Evolutionary conservation across 2,888 invertebrate species (phyloP), one percentile per base, ranked within the genome.

Genomic region (Calameuta filiformis): DNA sequence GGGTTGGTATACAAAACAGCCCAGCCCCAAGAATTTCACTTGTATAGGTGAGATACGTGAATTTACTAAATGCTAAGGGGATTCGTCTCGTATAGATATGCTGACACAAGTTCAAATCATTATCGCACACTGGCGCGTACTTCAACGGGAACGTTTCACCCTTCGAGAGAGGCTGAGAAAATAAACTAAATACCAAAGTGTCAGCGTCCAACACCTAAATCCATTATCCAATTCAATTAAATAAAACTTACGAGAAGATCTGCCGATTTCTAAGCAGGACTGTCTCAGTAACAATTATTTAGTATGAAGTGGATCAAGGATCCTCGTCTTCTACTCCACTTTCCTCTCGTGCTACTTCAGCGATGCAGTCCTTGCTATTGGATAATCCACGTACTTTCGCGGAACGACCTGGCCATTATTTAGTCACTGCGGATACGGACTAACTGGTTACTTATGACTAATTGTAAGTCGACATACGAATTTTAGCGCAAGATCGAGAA

Each of bases 1-100:
- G 79, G 74, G 78, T 40, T 23, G 37, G 73, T 73, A 76, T 56
- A 56, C 79, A 79, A 79, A 76, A 79, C 76, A 74, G 74, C 35
- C 35, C 37, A 68, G 74, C 71, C 73, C 74, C 78, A 75, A 71
- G 71, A 71, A 33, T 30, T 34, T 2, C 6, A 56, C 2, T 15
- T 56, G 56, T 56, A 56, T 56, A 23, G 56, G 23, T 56, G 56
- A 56, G 56, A 56, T 6, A 56, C 56, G 56, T 56, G 56, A 56
- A 23, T 9, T 56, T 23, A 15, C 9, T 56, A 9, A 23, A 23
- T 56, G 23, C 23, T 56, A 56, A 56, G 56, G 4, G 56, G 56
- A 1, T 56, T 23, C 9, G 56, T 56, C 23, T 9, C 23, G 23
- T 56, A 23, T 9, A 56, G 56, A 56, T 6, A 56, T 56, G 56